phyloP scores from a whole-genome alignment of 2,888 invertebrate genomes.

The Sabellastarte sp. region DNA sequence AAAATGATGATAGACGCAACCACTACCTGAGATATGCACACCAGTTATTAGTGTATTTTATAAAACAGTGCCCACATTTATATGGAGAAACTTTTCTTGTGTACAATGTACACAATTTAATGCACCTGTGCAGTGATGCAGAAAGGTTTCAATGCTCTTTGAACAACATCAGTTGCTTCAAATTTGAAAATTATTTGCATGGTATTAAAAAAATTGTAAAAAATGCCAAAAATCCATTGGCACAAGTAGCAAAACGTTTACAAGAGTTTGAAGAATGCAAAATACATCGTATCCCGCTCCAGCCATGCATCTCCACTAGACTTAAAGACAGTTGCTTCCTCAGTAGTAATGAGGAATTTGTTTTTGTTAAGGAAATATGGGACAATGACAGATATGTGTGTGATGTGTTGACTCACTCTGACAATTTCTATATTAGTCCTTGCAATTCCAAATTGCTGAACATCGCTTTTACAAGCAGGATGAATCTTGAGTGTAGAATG shows the following conservation, averaged over 20 bases:
- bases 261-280: slow-evolving; percentile 1
- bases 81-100: slow-evolving; percentile 13
- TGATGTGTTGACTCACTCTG: background rate
- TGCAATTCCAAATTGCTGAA: background rate
- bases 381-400: background rate
- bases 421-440: background rate
- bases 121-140: slow-evolving; percentile 18
- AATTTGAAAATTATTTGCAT: slow-evolving; percentile 22
- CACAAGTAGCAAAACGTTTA: slow-evolving; percentile 14
- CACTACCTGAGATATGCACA: slow-evolving; percentile 10
- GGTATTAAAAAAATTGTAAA: slow-evolving; percentile 12
- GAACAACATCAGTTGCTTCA: slow-evolving; percentile 16
- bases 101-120: slow-evolving; percentile 22
- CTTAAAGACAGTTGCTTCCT: background rate
- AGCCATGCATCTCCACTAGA: background rate
- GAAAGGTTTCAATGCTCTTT: background rate
- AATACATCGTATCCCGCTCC: background rate
- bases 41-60: slow-evolving; percentile 16
- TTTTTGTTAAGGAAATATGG: slow-evolving; percentile 1
- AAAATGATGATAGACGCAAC: background rate
- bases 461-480: background rate
- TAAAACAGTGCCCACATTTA: slow-evolving; percentile 4
- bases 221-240: slow-evolving; percentile 9
- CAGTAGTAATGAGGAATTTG: background rate
- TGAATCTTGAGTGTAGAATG: background rate